A percentile compares a stretch with the other conserved stretches of the same genome.
These are phyloP conservation scores for Carassius gibelio DNA, from an alignment of 2,113 vertebrate species.

Conservation along the genomic window DNA sequence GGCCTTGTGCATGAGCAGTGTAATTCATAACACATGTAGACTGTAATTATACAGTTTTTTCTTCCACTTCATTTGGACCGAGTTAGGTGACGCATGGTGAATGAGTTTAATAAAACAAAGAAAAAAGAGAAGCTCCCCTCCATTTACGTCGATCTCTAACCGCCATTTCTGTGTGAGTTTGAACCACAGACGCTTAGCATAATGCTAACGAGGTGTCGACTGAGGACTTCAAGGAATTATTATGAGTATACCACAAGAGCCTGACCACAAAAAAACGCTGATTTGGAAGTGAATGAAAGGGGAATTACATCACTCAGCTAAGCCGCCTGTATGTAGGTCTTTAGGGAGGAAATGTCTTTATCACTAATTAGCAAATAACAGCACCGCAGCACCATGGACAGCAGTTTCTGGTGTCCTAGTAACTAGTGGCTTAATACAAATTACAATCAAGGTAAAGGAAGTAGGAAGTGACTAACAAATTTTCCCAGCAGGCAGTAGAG, in stretches of 20 bases:
- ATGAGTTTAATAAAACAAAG: constrained; percentile 14
- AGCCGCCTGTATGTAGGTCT: constrained; percentile 20
- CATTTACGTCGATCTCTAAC: constrained; percentile 1
- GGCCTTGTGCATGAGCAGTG: constrained; percentile 4
- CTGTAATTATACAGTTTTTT: constrained; percentile 4
- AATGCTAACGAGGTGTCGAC: constrained; percentile 61
- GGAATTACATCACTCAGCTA: constrained; percentile 43
- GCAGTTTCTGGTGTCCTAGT: constrained; percentile 41
- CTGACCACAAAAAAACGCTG: constrained; percentile 46
- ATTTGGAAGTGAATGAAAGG: constrained; percentile 60
- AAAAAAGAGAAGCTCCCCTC: constrained; percentile 13
- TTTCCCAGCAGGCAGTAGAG: constrained; percentile 13
- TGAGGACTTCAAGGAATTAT: constrained; percentile 62
- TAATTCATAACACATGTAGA: constrained; percentile 23
- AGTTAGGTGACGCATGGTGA: constrained; percentile 14
- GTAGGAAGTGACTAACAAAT: constrained; percentile 32
- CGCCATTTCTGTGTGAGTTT: constrained; percentile 12
- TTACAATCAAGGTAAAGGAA: constrained; percentile 19
- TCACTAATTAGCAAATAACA: constrained; percentile 59
- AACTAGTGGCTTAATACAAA: constrained; percentile 35
- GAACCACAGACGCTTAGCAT: constrained; percentile 55
- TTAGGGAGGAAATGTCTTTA: constrained; percentile 51
- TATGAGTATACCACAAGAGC: constrained; percentile 52
- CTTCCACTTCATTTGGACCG: neutral
- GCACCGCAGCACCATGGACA: constrained; percentile 44